These are phyloP conservation scores for Drosophila insularis DNA, from an alignment of 1,140 invertebrate species.

Conservation along the genomic window DNA sequence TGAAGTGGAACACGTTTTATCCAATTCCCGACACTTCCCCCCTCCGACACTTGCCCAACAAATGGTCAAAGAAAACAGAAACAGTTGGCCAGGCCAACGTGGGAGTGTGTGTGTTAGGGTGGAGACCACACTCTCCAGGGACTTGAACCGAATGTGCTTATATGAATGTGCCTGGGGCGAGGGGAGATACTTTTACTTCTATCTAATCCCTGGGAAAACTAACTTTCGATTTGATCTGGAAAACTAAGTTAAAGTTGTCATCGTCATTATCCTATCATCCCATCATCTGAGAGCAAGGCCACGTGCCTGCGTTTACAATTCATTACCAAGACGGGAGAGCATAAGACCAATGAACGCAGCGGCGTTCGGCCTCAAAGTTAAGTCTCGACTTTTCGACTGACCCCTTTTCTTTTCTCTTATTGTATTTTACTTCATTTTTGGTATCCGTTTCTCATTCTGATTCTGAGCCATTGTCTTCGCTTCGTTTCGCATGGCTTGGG, in stretches of 20 bases:
- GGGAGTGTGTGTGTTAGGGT: conserved; percentile 46
- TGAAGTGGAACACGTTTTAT: conserved; percentile 70
- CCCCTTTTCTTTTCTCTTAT: conserved; percentile 29
- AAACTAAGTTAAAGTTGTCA: conserved; percentile 18
- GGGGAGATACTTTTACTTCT: neutral
- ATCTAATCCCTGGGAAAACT: conserved; percentile 27
- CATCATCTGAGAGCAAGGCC: conserved; percentile 14
- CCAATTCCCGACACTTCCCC: neutral
- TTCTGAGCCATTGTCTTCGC: conserved; percentile 36
- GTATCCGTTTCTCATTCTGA: conserved; percentile 35
- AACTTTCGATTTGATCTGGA: conserved; percentile 31
- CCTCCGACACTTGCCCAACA: conserved; percentile 24
- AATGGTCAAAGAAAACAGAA: conserved; percentile 46
- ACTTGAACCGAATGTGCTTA: neutral
- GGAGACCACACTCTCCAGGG: conserved; percentile 57
- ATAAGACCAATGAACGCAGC: neutral
- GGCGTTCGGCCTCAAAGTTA: conserved; percentile 42
- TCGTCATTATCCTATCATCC: conserved; percentile 13
- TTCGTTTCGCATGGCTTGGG: conserved; percentile 16
- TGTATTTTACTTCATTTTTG: conserved; percentile 33
- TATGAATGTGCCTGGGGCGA: neutral
- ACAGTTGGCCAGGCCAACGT: conserved; percentile 7
- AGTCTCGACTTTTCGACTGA: conserved; percentile 55
- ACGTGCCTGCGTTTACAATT: conserved; percentile 77
- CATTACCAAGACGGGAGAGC: conserved; percentile 48